Conservation (phyloP, 2,888 invertebrate genomes). For the Uloborus plumipes region DNA sequence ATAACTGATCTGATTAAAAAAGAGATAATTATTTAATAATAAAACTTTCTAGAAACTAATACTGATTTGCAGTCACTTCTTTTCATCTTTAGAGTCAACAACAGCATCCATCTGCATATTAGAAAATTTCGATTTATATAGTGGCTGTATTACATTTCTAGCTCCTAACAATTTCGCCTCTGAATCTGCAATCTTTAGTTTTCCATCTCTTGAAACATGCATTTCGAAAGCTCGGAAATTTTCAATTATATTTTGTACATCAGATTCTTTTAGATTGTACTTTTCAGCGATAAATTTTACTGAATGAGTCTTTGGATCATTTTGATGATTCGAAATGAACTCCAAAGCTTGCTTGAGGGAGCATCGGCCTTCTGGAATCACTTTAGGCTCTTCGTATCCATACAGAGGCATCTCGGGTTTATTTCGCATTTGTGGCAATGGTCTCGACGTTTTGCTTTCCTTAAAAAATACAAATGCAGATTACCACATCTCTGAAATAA, state of each 20-base stretch:
- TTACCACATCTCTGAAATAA: neutral
- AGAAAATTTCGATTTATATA: conserved; percentile 28
- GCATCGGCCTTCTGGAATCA: conserved; percentile 49
- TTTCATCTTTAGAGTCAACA: neutral
- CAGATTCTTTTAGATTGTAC: conserved; percentile 26
- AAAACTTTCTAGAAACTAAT: too few relatives aligned
- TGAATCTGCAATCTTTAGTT: neutral
- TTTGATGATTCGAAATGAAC: conserved; percentile 49
- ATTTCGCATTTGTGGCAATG: conserved; percentile 32
- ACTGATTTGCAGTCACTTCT: neutral
- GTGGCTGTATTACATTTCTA: conserved; percentile 21
- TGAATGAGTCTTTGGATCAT: conserved; percentile 23
- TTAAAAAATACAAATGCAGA: too few relatives aligned
- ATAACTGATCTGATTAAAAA: too few relatives aligned
- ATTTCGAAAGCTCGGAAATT: conserved; percentile 40
- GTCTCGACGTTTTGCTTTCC: neutral
- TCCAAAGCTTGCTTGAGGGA: conserved; percentile 39
- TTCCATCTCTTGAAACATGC: conserved; percentile 24
- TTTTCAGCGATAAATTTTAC: conserved; percentile 31
- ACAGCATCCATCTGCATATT: neutral
- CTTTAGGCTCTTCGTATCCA: conserved; percentile 46
- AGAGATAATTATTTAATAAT: too few relatives aligned
- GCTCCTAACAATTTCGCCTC: conserved; percentile 24
- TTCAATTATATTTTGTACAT: conserved; percentile 36
- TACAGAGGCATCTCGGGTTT: conserved; percentile 5